Evolutionary conservation across 2,888 invertebrate genomes (phyloP).

Genomic region (Mimachlamys varia): DNA sequence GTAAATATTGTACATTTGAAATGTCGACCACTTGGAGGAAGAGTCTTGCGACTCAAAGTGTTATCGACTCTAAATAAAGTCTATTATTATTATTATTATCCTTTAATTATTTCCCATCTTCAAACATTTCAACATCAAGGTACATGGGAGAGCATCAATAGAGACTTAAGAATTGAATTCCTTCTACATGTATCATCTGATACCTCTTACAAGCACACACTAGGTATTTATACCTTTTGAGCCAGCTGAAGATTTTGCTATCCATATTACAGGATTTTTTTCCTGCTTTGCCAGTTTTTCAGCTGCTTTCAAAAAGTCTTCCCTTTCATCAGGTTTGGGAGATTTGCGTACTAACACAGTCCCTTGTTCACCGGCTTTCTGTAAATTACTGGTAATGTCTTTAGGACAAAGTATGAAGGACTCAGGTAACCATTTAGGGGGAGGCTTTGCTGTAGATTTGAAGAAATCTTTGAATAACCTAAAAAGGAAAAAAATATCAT

Average conservation of each 20-base stretch:
- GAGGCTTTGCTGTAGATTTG: constrained; percentile 50
- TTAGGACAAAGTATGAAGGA: constrained; percentile 66
- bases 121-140: no score
- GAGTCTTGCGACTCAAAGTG: no score
- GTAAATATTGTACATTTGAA: no score
- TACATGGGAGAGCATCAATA: no score
- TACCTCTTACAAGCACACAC: no score
- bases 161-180: no score
- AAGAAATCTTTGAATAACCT: constrained; percentile 67
- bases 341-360: constrained; percentile 46
- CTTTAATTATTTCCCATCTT: no score
- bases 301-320: constrained; percentile 55
- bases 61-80: no score
- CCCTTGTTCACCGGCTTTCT: constrained; percentile 40
- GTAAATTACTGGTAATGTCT: constrained; percentile 52
- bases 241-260: constrained; percentile 68
- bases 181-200: no score
- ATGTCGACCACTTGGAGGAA: no score
- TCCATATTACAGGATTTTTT: constrained; percentile 62
- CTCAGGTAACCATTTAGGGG: constrained; percentile 66
- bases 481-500: not conserved
- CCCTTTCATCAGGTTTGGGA: constrained; percentile 65
- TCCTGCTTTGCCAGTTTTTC: constrained; percentile 50
- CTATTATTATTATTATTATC: no score
- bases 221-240: constrained; percentile 63